Evolutionary conservation across 2,888 invertebrate species (phyloP).

Genomic region (Eupithecia inturbata): DNA sequence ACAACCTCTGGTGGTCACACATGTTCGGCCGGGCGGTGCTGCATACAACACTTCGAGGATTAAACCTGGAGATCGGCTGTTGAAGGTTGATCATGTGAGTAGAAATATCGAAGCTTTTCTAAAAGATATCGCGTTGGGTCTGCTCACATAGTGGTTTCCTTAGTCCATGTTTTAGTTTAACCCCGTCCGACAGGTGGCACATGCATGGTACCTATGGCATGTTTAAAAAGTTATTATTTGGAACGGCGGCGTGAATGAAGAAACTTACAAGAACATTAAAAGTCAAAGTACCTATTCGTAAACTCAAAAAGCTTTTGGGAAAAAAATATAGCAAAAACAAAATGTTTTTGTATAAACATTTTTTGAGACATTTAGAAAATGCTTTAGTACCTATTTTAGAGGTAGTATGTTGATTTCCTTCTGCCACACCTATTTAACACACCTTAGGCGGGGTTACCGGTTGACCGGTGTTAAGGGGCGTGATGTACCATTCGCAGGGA

Average conservation of each 20-base stretch:
- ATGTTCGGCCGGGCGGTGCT: slow-evolving; percentile 94
- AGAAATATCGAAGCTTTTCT: not conserved
- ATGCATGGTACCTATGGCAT: not conserved
- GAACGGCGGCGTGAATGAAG: not conserved
- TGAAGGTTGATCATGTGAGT: slow-evolving; percentile 92
- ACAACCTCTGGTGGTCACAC: slow-evolving; percentile 93
- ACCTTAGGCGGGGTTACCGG: not conserved
- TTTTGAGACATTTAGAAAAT: not conserved
- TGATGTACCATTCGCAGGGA: too few relatives aligned
- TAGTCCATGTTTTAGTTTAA: not conserved
- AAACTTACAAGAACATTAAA: not conserved
- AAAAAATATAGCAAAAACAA: not conserved
- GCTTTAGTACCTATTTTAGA: not conserved
- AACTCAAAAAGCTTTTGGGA: not conserved
- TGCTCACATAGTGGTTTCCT: not conserved
- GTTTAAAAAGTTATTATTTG: not conserved
- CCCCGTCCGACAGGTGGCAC: not conserved
- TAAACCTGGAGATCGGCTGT: slow-evolving; percentile 94
- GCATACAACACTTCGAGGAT: slow-evolving; percentile 95
- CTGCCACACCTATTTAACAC: not conserved
- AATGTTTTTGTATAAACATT: not conserved
- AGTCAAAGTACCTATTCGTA: not conserved
- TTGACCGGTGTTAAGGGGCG: too few relatives aligned
- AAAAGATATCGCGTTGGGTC: not conserved
- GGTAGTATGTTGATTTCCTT: too few relatives aligned